Evolutionary conservation across 2,113 vertebrate genomes (phyloP), one percentile per base, ranked within the genome.

Genomic region (Ondatra zibethicus): DNA sequence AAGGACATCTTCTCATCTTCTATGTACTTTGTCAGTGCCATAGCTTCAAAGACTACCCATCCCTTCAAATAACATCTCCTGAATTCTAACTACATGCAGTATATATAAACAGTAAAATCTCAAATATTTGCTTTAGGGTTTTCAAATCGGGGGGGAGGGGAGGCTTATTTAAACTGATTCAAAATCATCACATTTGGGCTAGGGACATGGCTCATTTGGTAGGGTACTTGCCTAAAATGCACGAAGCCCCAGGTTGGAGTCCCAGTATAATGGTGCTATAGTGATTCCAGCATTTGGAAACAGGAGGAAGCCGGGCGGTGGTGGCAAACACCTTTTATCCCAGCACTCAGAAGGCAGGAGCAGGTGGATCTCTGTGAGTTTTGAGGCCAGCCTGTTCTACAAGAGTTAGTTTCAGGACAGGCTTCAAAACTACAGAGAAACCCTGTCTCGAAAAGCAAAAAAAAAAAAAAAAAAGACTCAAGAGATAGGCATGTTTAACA

Each of bases 21-120:
- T 92, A 66, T 21, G 36, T 92, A 66, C n/a, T 92, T 82, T 66
- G 45, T 31, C 66, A 96, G 47, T 8, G 82, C 68, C n/a, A 72
- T 21, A n/a, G 58, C 25, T 94, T 88, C 80, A 90, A 68, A n/a
- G 29, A 77, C 27, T 17, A 84, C 12, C 5, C 27, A 58, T 85
- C 68, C 47, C 77, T 92, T 91, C 72, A 89, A 65, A 73, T n/a
- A 84, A 55, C 78, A 96, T 55, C n/a, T 70, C 45, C 93, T 39
- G 47, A 96, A 31, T 50, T 81, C 17, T 92, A 63, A 19, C 27
- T 82, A 88, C 25, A 91, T 9, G 7, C 23, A 92, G 42, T 47
- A 95, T 47, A 90, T 10, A 50, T 42, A 93, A 73, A 92, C 3
- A 89, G 73, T 47, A 96, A 94, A 84, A 91, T 7, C 31, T 81